A percentile compares a stretch with the other conserved stretches of the same genome.
Conservation (phyloP, 2,888 invertebrate species). For the Leucania comma region DNA sequence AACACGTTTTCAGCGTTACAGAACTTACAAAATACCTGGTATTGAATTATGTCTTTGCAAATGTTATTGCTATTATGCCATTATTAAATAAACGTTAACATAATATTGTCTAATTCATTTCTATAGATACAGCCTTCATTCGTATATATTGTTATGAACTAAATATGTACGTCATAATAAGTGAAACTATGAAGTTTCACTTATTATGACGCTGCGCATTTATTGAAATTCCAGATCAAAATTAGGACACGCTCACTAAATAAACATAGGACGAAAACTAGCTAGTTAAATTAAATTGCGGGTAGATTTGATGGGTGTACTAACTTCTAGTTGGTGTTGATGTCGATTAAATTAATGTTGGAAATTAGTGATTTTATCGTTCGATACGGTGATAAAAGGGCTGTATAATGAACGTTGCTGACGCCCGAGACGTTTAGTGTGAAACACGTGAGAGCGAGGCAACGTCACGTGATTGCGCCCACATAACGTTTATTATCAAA, state of each 20-base stretch:
- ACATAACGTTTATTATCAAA: conserved; percentile 43
- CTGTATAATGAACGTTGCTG: conserved; percentile 45
- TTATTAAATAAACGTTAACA: conserved; percentile 71
- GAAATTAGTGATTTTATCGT: conserved; percentile 48
- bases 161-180: conserved; percentile 35
- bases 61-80: conserved; percentile 70
- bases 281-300: conserved; percentile 18
- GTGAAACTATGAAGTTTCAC: conserved; percentile 41
- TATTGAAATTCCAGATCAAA: conserved; percentile 25
- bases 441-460: conserved; percentile 51
- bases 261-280: conserved; percentile 19
- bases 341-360: conserved; percentile 42
- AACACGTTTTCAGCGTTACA: conserved; percentile 59
- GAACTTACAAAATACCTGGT: conserved; percentile 64
- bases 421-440: conserved; percentile 31
- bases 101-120: conserved; percentile 62
- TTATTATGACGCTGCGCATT: conserved; percentile 30
- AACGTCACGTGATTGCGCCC: conserved; percentile 61
- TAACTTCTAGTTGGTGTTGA: conserved; percentile 43
- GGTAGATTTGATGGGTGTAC: conserved; percentile 13
- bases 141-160: conserved; percentile 32
- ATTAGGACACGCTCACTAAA: conserved; percentile 14
- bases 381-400: conserved; percentile 52
- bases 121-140: conserved; percentile 48
- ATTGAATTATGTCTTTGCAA: conserved; percentile 65